Conservation (phyloP, 2,888 invertebrate species). For the Pantelozetes paolii region DNA sequence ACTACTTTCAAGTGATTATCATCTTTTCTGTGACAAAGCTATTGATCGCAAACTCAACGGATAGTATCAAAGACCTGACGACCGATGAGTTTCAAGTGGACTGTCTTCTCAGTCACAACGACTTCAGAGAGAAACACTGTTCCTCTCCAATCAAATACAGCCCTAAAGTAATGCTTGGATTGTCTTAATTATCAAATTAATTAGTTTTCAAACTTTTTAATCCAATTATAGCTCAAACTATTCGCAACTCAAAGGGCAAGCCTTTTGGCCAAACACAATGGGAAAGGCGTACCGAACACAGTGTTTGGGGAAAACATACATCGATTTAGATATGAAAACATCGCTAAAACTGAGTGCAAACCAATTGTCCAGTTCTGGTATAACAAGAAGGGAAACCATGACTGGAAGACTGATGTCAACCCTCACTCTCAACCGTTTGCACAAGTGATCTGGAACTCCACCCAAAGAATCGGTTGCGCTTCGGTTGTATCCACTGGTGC, state of each 20-base stretch:
- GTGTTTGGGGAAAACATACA: constrained; percentile 15
- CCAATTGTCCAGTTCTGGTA: constrained; percentile 8
- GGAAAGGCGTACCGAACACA: neutral
- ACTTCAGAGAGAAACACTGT: constrained; percentile 17
- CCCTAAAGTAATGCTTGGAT: neutral
- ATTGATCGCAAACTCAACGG: too few relatives aligned
- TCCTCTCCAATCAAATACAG: neutral
- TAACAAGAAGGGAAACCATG: neutral
- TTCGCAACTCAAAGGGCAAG: constrained; percentile 19
- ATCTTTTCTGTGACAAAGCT: too few relatives aligned
- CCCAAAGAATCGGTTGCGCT: constrained; percentile 26
- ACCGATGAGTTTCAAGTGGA: constrained; percentile 28
- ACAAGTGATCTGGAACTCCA: constrained; percentile 12
- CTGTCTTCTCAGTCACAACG: constrained; percentile 21
- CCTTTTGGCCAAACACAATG: neutral
- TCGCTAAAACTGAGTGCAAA: neutral
- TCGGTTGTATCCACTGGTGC: neutral
- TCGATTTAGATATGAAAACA: neutral
- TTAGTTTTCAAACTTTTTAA: neutral
- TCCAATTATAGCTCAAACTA: neutral
- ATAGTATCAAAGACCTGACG: constrained; percentile 3
- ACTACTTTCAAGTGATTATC: too few relatives aligned
- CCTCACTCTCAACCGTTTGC: neutral
- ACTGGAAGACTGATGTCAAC: neutral
- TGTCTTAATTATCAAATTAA: neutral